These are phyloP conservation scores for Corythornis madagascariensis DNA, from an alignment of 2,113 vertebrate species.

Conservation along the genomic window DNA sequence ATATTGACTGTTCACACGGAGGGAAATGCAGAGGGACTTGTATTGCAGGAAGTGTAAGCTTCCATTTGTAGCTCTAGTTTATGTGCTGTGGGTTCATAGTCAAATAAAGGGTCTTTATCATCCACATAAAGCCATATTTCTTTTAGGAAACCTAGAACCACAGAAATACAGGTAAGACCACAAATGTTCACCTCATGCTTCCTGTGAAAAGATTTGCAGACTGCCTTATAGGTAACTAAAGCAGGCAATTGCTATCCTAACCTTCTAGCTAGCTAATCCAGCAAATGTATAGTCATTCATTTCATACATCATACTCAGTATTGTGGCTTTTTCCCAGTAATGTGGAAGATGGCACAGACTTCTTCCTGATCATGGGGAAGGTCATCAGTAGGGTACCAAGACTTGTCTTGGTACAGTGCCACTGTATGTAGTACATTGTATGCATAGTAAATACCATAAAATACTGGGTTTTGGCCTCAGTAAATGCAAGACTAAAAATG, in stretches of 20 bases:
- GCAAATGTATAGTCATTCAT: not conserved
- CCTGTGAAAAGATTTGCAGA: not conserved
- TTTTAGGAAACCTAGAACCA: not conserved
- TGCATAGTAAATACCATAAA: rapidly evolving
- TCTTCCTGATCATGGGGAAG: not conserved
- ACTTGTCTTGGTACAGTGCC: not conserved
- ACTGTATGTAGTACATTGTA: rapidly evolving
- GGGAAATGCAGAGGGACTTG: not conserved
- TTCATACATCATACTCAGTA: not conserved
- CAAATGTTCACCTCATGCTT: not conserved
- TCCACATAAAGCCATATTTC: not conserved
- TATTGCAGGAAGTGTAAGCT: not conserved
- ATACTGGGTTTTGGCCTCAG: not conserved
- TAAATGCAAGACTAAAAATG: not conserved
- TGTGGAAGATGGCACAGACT: not conserved
- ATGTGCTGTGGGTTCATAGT: not conserved
- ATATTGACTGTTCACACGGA: not conserved
- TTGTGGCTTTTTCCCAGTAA: not conserved
- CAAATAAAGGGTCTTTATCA: not conserved
- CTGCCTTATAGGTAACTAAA: not conserved
- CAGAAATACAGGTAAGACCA: not conserved
- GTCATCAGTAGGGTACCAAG: not conserved
- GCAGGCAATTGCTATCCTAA: not conserved
- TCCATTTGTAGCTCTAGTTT: not conserved
- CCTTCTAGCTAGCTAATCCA: not conserved